Conservation (phyloP, 2,113 vertebrate genomes). For the Poeciliopsis prolifica region DNA sequence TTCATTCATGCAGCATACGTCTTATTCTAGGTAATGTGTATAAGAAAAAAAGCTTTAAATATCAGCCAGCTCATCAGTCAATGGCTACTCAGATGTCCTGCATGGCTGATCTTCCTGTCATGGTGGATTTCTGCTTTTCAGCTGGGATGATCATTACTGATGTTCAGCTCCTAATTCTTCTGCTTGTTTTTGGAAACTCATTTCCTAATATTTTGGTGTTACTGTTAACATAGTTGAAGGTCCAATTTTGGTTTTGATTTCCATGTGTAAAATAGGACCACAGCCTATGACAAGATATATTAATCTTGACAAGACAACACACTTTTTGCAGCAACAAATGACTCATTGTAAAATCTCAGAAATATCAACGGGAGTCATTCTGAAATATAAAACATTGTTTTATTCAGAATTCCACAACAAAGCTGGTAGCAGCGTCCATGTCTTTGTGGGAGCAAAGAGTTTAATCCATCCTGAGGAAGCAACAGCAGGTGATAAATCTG, state of each 20-base stretch:
- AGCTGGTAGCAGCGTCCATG: too few species aligned
- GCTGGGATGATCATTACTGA: too few species aligned
- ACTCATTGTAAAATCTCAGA: background rate
- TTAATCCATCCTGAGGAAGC: background rate
- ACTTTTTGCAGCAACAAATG: background rate
- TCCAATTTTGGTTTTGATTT: background rate
- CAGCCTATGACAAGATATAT: too few species aligned
- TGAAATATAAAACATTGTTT: background rate
- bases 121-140: too few species aligned
- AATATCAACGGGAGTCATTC: background rate
- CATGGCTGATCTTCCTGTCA: too few species aligned
- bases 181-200: too few species aligned
- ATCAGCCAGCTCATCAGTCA: too few species aligned
- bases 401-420: too few species aligned
- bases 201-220: too few species aligned
- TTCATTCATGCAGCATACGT: background rate
- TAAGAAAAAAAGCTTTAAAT: too few species aligned
- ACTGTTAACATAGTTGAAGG: background rate
- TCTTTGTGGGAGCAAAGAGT: background rate
- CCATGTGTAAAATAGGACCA: background rate
- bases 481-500: background rate
- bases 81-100: too few species aligned
- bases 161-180: too few species aligned
- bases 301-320: background rate
- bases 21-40: background rate